Conservation (phyloP, 2,888 invertebrate genomes). For the Apamea monoglypha region DNA sequence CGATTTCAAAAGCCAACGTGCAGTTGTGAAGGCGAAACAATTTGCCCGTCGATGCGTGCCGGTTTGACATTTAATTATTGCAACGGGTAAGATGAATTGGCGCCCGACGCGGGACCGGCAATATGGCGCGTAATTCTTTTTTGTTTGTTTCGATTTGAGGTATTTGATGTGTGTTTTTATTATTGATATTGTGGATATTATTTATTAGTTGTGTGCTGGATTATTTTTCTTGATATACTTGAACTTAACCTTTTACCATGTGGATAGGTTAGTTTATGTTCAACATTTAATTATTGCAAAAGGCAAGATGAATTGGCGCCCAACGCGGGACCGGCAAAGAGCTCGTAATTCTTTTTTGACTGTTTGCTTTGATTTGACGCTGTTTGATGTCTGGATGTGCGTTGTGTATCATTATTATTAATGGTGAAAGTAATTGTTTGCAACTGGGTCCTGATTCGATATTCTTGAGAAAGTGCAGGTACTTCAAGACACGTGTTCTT, state of each 20-base stretch:
- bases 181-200: background rate
- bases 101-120: slow-evolving; percentile 53
- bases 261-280: slow-evolving; percentile 19
- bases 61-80: slow-evolving; percentile 73
- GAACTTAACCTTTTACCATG: background rate
- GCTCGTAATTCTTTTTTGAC: slow-evolving; percentile 8
- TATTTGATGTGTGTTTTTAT: slow-evolving; percentile 5
- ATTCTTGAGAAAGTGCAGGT: background rate
- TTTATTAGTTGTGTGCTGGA: background rate
- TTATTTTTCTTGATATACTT: background rate
- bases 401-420: background rate
- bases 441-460: background rate
- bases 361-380: slow-evolving; percentile 25
- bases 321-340: slow-evolving; percentile 44
- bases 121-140: slow-evolving; percentile 33
- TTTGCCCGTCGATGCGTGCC: slow-evolving; percentile 69
- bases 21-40: slow-evolving; percentile 69
- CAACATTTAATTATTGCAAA: slow-evolving; percentile 72
- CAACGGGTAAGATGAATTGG: slow-evolving; percentile 69
- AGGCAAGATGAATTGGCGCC: slow-evolving; percentile 68
- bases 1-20: slow-evolving; percentile 61
- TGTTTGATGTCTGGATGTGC: background rate
- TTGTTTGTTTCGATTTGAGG: slow-evolving; percentile 37
- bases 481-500: background rate
- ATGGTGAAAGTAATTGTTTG: background rate